Percentiles rank a stretch among this genome's conserved stretches.
phyloP scores from a whole-genome alignment of 2,888 invertebrate genomes.

The Drosophila picticornis region DNA sequence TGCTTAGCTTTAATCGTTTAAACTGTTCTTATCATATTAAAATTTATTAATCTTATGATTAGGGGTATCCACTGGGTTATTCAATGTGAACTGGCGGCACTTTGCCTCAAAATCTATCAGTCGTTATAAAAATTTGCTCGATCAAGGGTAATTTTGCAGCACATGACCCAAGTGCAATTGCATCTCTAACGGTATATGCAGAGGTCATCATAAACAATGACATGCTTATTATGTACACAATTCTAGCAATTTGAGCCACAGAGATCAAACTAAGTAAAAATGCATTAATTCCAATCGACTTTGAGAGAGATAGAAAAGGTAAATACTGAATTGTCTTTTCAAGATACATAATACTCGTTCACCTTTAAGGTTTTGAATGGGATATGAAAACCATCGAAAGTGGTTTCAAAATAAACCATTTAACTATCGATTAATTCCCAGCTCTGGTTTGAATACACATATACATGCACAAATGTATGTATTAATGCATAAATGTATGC shows the following conservation, averaged over 20 bases:
- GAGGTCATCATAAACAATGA: slow-evolving; percentile 10
- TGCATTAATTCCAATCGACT: background rate
- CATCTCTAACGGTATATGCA: background rate
- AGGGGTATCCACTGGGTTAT: slow-evolving; percentile 48
- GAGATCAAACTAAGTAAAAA: slow-evolving; percentile 15
- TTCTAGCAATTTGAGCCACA: slow-evolving; percentile 8
- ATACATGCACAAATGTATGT: slow-evolving; percentile 9
- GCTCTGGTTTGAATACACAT: slow-evolving; percentile 15
- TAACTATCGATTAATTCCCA: slow-evolving; percentile 25
- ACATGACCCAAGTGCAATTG: slow-evolving; percentile 40
- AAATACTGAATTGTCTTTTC: slow-evolving; percentile 21
- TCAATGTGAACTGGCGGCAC: slow-evolving; percentile 68
- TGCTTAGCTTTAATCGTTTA: slow-evolving; percentile 8
- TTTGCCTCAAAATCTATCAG: slow-evolving; percentile 69
- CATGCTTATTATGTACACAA: slow-evolving; percentile 25
- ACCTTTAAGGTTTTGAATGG: background rate
- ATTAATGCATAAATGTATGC: slow-evolving; percentile 7
- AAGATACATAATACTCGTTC: slow-evolving; percentile 14
- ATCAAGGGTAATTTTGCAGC: slow-evolving; percentile 47
- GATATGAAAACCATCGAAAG: slow-evolving; percentile 13
- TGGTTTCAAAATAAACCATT: slow-evolving; percentile 12
- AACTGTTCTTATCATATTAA: slow-evolving; percentile 39
- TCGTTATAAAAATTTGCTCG: slow-evolving; percentile 62
- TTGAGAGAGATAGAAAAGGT: background rate
- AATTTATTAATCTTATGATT: slow-evolving; percentile 28